These are phyloP conservation scores for Artemia sinica DNA, from an alignment of 2,888 invertebrate species.

Conservation along the genomic window DNA sequence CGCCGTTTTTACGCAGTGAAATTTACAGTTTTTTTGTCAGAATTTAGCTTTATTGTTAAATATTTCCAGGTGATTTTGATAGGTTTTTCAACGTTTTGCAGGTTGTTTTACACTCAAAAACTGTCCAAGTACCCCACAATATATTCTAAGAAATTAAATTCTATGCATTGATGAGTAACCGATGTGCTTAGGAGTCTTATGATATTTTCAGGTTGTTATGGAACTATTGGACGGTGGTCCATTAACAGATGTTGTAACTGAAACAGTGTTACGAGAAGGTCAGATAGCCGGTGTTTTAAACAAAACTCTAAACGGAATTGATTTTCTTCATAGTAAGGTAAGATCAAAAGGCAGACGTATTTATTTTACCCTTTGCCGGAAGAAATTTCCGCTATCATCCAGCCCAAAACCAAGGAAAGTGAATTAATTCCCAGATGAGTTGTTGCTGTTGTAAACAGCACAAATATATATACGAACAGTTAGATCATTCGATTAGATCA, in stretches of 20 bases:
- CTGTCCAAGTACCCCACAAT: too few species aligned
- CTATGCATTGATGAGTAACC: neutral
- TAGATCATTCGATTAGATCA: too few species aligned
- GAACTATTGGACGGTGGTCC: constrained; percentile 87
- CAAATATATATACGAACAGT: too few species aligned
- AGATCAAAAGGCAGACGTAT: constrained; percentile 17
- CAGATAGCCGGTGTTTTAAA: constrained; percentile 89
- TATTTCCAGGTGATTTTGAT: neutral
- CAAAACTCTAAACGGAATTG: constrained; percentile 70
- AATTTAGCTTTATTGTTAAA: neutral
- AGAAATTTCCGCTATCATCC: too few species aligned
- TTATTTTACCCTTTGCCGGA: too few species aligned
- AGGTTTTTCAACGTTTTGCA: neutral
- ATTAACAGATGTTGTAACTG: constrained; percentile 88
- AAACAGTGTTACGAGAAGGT: constrained; percentile 87
- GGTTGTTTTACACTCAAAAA: too few species aligned
- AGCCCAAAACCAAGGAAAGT: too few species aligned
- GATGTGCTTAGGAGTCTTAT: neutral
- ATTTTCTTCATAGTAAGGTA: constrained; percentile 62
- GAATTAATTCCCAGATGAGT: too few species aligned
- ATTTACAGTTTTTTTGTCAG: neutral
- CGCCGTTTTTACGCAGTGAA: neutral
- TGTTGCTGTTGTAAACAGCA: too few species aligned
- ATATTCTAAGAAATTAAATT: neutral
- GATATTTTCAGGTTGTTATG: constrained; percentile 49